Conservation (phyloP, 2,888 invertebrate species). For the Philonicus albiceps region DNA sequence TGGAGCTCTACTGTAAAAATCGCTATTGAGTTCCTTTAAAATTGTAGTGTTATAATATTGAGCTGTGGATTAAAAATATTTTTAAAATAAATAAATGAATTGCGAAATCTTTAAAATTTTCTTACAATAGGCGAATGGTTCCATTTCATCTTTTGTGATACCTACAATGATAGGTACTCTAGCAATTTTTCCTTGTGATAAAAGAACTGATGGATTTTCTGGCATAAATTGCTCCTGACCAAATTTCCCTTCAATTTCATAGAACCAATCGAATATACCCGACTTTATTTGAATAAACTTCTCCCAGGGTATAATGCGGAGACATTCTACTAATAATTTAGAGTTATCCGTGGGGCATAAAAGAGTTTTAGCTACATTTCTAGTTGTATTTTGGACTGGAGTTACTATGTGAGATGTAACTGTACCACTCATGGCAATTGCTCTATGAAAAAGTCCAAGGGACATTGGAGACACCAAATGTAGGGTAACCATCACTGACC, state of each 20-base stretch:
- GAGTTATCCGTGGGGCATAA: constrained; percentile 68
- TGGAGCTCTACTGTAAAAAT: constrained; percentile 55
- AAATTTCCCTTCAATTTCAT: constrained; percentile 70
- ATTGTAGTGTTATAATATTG: background rate
- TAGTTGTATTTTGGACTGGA: constrained; percentile 64
- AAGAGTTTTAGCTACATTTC: constrained; percentile 68
- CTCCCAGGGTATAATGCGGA: constrained; percentile 57
- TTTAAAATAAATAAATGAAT: no score
- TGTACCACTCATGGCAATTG: constrained; percentile 73
- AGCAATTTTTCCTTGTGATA: constrained; percentile 66
- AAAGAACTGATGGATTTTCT: constrained; percentile 68
- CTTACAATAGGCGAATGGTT: constrained; percentile 65
- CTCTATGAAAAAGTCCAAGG: constrained; percentile 73
- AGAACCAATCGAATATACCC: constrained; percentile 53
- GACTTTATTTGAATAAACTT: constrained; percentile 50
- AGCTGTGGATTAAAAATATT: background rate
- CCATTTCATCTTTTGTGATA: constrained; percentile 72
- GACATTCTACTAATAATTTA: constrained; percentile 67
- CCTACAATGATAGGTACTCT: constrained; percentile 73
- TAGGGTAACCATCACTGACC: constrained; percentile 64
- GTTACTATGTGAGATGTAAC: constrained; percentile 64
- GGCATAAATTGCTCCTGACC: constrained; percentile 72
- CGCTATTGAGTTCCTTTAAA: constrained; percentile 52
- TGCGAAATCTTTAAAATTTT: constrained; percentile 52
- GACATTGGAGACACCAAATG: constrained; percentile 73